Evolutionary conservation across 2,797 vertebrate species (phyloP), one percentile per base, ranked within the genome.

Genomic region (Manis javanica): DNA sequence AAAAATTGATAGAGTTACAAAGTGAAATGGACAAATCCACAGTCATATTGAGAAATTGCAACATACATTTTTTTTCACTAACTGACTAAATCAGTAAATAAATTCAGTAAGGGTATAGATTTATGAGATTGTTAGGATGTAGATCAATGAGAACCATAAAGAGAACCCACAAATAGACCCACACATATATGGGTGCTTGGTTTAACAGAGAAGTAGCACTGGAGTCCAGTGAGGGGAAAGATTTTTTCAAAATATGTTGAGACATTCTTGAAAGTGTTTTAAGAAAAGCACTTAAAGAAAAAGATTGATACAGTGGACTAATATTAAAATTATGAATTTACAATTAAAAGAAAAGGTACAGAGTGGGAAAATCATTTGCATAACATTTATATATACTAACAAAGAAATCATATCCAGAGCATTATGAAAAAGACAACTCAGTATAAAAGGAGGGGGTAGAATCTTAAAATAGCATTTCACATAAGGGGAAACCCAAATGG

Each of bases 71-170:
- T 53, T 59, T 96, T 79, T 81, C 29, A 90, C 21, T 90, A 92
- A 77, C 5, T 51, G 18, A 61, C 42, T 82, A 90, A 95, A 83
- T 72, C 94, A 74, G 10, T 53, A 92, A 49, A 51, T 89, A 66
- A 88, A 81, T 68, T 83, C 42, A 92, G 16, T 69, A 87, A 90
- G 19, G 23, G 63, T 68, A 82, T 59, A n/a, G 59, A 66, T 78
- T 34, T 83, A n/a, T 86, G 21, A 23, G 10, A 42, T 63, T 79
- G 11, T 86, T 77, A 23, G 21, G 63, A 75, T 7, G 34, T 42
- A 71, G 46, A 61, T 82, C 13, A 64, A 24, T 23, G n/a, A n/a
- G n/a, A 46, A 42, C 11, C 26, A 69, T 49, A 85, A 79, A 79
- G 49, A 87, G 39, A 92, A 63, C 46, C 31, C 16, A 49, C 37